Evolutionary conservation across 2,797 vertebrate genomes (phyloP).

Genomic region (Neopelma chrysocephalum): DNA sequence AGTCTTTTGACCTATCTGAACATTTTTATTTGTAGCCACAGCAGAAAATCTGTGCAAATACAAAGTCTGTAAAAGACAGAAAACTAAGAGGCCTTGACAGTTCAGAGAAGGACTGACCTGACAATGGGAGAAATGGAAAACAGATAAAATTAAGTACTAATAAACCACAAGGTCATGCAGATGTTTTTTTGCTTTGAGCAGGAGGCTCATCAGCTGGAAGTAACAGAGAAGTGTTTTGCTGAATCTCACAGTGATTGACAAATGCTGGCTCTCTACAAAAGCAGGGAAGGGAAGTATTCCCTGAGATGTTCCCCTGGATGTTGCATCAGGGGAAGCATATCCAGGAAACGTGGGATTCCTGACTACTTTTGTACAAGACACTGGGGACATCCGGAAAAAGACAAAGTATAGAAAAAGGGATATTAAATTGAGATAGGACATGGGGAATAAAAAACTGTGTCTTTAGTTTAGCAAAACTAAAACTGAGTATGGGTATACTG

Average conservation of each 20-base stretch:
- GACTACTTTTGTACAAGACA: conserved; percentile 49
- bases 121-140: conserved; percentile 40
- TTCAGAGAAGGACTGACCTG: conserved; percentile 42
- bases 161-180: conserved; percentile 67
- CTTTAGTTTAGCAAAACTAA: background rate
- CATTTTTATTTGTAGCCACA: background rate
- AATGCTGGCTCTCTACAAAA: background rate
- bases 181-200: conserved; percentile 36
- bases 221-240: conserved; percentile 48
- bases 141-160: conserved; percentile 11
- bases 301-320: conserved; percentile 43
- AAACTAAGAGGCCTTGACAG: conserved; percentile 40
- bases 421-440: conserved; percentile 12
- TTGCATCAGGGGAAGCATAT: conserved; percentile 61
- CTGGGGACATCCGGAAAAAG: conserved; percentile 52
- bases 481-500: background rate
- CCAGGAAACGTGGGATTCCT: conserved; percentile 65
- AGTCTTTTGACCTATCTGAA: background rate
- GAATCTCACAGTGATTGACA: conserved; percentile 24
- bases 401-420: background rate
- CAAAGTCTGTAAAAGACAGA: background rate
- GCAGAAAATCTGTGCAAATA: conserved; percentile 1
- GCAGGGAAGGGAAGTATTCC: conserved; percentile 40
- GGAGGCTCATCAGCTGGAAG: conserved; percentile 39
- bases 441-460: background rate